A percentile compares a stretch with the other conserved stretches of the same genome.
Conservation (phyloP, 2,888 invertebrate species). For the Tryphoninae sp. region DNA sequence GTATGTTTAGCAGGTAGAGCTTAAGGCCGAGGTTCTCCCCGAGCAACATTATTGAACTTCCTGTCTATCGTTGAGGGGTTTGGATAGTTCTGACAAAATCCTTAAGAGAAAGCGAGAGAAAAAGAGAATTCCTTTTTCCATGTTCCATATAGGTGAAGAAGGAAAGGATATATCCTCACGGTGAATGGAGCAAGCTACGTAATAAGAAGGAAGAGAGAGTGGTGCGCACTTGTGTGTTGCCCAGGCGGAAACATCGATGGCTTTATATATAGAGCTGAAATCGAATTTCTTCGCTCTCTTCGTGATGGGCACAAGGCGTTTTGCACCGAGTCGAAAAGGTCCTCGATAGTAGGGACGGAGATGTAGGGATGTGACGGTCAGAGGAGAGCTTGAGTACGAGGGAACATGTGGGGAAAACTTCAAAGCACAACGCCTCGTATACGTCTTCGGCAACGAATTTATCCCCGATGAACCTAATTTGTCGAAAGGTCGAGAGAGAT, state of each 20-base stretch:
- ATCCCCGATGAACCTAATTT: slow-evolving; percentile 64
- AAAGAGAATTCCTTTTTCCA: slow-evolving; percentile 28
- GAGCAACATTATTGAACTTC: slow-evolving; percentile 22
- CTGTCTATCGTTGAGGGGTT: slow-evolving; percentile 40
- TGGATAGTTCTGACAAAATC: slow-evolving; percentile 12
- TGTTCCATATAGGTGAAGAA: background rate
- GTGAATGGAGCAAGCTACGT: slow-evolving; percentile 41
- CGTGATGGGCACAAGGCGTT: background rate
- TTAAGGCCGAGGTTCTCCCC: slow-evolving; percentile 31
- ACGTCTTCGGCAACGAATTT: slow-evolving; percentile 57
- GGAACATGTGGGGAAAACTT: slow-evolving; percentile 52
- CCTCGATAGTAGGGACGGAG: slow-evolving; percentile 17
- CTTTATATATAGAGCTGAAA: slow-evolving; percentile 21
- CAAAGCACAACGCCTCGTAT: slow-evolving; percentile 60
- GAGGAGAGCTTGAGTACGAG: background rate
- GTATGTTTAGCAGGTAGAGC: background rate
- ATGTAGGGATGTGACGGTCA: slow-evolving; percentile 1
- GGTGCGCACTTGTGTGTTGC: slow-evolving; percentile 42
- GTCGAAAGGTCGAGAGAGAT: slow-evolving; percentile 59
- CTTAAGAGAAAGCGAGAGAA: background rate
- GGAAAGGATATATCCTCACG: background rate
- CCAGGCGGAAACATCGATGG: slow-evolving; percentile 5
- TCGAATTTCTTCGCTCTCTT: slow-evolving; percentile 47
- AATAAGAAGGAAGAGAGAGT: slow-evolving; percentile 44
- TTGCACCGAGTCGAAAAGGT: slow-evolving; percentile 7